These are phyloP conservation scores for western clawed frog (Xenopus tropicalis) DNA, from an alignment of 2,113 vertebrate genomes.

Conservation along the genomic window UCB_Xtro_10.0 CM004448.2:149094001-149094500, in stretches of 20 bases:
- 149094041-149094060: too few species aligned
- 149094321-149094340: slow-evolving; percentile 24
- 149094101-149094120: too few species aligned
- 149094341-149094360: slow-evolving; percentile 6
- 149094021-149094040: too few species aligned
- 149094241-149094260: background rate
- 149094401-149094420: background rate
- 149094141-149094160: too few species aligned
- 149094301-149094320: slow-evolving; percentile 5
- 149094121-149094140: too few species aligned
- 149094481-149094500: background rate
- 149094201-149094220: background rate
- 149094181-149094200: background rate
- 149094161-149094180: too few species aligned
- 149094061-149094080: too few species aligned
- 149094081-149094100: too few species aligned
- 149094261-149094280: background rate
- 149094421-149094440: too few species aligned
- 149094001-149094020: too few species aligned
- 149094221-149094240: slow-evolving; percentile 11
- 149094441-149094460: background rate
- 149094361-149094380: slow-evolving; percentile 11
- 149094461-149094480: background rate
- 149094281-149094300: slow-evolving; percentile 14
- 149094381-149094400: background rate